Conservation (phyloP, 2,113 vertebrate genomes). For the Mellivora capensis region DNA sequence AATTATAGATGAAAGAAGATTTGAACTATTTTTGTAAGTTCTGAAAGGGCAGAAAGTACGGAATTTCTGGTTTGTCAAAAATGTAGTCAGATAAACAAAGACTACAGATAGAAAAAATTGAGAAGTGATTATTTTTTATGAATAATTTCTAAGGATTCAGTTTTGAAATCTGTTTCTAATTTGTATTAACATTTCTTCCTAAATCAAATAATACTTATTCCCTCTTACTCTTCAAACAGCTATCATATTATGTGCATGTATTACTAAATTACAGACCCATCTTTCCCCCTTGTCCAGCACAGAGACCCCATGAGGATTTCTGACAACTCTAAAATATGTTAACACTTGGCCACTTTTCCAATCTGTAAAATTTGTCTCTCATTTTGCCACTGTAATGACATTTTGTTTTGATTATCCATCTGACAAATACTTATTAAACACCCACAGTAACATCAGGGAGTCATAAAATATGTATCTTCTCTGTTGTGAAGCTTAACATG, state of each 20-base stretch:
- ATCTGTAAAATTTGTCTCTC: not conserved
- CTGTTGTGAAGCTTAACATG: not conserved
- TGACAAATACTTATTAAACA: not conserved
- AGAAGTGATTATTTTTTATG: conserved; percentile 3
- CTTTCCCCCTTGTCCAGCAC: not conserved
- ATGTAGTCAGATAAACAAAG: not conserved
- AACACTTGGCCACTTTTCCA: not conserved
- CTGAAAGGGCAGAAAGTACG: not conserved
- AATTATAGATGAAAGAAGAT: not conserved
- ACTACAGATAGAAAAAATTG: not conserved
- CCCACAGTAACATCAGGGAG: not conserved
- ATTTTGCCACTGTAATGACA: not conserved
- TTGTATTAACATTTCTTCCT: not conserved
- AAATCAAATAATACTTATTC: not conserved
- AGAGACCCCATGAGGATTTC: not conserved
- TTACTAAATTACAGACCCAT: not conserved
- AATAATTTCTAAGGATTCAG: not conserved
- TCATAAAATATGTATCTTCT: not conserved
- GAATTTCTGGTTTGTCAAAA: not conserved
- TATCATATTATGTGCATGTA: not conserved
- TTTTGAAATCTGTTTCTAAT: not conserved
- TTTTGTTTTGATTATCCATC: not conserved
- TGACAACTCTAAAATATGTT: not conserved
- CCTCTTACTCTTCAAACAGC: not conserved
- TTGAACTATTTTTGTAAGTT: not conserved